Base-by-base conservation (phyloP, 2,797 vertebrate genomes). In the Ammospiza maritima region DNA sequence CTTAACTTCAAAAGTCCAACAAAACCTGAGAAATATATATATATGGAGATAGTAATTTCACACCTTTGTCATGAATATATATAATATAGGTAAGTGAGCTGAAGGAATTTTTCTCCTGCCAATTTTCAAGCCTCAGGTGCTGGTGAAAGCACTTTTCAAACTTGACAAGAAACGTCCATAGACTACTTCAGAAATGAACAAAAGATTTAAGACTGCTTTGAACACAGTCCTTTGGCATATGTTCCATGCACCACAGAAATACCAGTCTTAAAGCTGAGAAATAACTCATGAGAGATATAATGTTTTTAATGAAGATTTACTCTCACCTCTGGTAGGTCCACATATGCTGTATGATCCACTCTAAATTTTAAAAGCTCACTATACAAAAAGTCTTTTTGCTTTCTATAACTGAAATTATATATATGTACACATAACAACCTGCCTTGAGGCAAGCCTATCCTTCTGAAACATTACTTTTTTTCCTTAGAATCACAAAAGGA, bases 181-280 rank as follows among this genome's bases (percentile, higher is more conserved):
- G 77, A 90, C 81, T 86, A 97, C 95, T 97, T 96, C 92, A 96
- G 91, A 97, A 97, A 70, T 7, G 84, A 97, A 97, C 94, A 97
- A 95, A 97, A 97, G 83, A 97, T 97, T 96, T 97, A 80, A 97
- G 85, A 48, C 85, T 92, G 70, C 97, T 97, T 90, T 97, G 96
- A 98, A 97, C 94, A 95, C 19, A 45, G 53, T 94, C 45, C 92
- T 79, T 87, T 50, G 83, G 94, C 38, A 27, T 58, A 74, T 34
- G 61, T 97, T 97, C 91, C 96, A 62, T 90, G 90, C 96, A 75
- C 65, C 93, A 91, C 90, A 89, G 88, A 92, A 96, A 94, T 51
- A 88, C 34, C 34, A 89, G 62, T 95, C 66, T 82, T 62, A 36
- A 89, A 79, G 89, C 81, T 53, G 38, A 90, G 66, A 75, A 62